Evolutionary conservation across 2,113 vertebrate genomes (phyloP).

Genomic region (Cryptotis parvus): DNA sequence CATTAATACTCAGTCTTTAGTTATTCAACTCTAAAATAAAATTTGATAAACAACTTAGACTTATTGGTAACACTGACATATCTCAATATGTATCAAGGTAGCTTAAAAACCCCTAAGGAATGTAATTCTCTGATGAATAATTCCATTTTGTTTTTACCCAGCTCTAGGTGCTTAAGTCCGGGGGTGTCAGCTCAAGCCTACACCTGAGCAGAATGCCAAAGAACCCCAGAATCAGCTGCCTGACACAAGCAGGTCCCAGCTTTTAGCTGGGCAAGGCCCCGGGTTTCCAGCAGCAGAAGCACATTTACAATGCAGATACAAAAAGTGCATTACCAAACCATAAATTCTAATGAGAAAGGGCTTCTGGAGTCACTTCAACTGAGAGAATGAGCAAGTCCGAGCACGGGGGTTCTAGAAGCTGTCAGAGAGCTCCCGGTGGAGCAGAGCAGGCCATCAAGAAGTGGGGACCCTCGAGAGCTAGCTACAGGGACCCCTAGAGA

Average conservation of each 20-base stretch:
- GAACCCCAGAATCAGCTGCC: not conserved
- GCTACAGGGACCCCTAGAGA: not conserved
- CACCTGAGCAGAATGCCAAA: not conserved
- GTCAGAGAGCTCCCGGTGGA: not conserved
- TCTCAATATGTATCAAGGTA: not conserved
- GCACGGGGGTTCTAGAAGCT: not conserved
- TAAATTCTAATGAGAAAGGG: slow-evolving; percentile 23
- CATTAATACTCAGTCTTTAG: not conserved
- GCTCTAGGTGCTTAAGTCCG: not conserved
- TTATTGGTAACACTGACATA: not conserved
- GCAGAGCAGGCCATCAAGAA: not conserved
- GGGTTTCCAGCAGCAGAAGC: not conserved
- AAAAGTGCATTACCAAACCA: not conserved
- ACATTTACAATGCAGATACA: not conserved
- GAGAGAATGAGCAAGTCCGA: not conserved
- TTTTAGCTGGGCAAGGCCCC: not conserved
- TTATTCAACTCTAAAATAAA: slow-evolving; percentile 45
- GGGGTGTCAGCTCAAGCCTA: not conserved
- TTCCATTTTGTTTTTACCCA: not conserved
- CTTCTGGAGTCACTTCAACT: not conserved
- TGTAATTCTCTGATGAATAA: not conserved
- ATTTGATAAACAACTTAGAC: not conserved
- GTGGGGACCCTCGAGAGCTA: no score
- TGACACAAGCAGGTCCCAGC: not conserved
- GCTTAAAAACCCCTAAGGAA: not conserved